phyloP scores from a whole-genome alignment of 23 tunicate genomes.

The Aplidium turbinatum region DNA sequence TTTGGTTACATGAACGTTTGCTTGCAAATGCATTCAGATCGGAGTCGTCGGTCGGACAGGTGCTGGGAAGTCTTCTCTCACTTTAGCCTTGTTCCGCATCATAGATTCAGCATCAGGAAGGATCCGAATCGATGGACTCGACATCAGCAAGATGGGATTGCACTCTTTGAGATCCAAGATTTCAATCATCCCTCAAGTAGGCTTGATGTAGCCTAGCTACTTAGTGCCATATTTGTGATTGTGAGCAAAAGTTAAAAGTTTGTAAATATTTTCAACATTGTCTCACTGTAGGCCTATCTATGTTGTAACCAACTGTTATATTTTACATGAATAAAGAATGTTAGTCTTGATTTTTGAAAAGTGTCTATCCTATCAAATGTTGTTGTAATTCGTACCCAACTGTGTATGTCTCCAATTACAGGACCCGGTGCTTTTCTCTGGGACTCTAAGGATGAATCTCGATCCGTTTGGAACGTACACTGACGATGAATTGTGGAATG shows the following conservation, averaged over 20 bases:
- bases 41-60: slow-evolving; percentile 86
- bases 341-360: too few relatives aligned
- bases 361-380: too few relatives aligned
- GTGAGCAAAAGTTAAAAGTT: too few relatives aligned
- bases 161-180: slow-evolving; percentile 68
- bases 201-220: too few relatives aligned
- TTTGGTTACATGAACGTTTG: too few relatives aligned
- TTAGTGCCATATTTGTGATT: too few relatives aligned
- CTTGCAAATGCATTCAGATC: slow-evolving; percentile 22
- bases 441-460: slow-evolving; percentile 88
- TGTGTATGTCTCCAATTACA: too few relatives aligned
- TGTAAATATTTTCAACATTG: too few relatives aligned
- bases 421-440: slow-evolving; percentile 94
- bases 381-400: too few relatives aligned
- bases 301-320: too few relatives aligned
- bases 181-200: slow-evolving; percentile 90
- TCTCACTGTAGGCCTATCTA: too few relatives aligned
- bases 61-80: slow-evolving; percentile 83
- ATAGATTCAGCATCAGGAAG: slow-evolving; percentile 75
- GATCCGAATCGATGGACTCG: slow-evolving; percentile 60
- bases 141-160: slow-evolving; percentile 61
- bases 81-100: slow-evolving; percentile 85
- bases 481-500: slow-evolving; percentile 89
- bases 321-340: too few relatives aligned
- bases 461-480: slow-evolving; percentile 91